Evolutionary conservation across 2,113 vertebrate species (phyloP), one percentile per base, ranked within the genome.

Genomic region (Eurypyga helias): DNA sequence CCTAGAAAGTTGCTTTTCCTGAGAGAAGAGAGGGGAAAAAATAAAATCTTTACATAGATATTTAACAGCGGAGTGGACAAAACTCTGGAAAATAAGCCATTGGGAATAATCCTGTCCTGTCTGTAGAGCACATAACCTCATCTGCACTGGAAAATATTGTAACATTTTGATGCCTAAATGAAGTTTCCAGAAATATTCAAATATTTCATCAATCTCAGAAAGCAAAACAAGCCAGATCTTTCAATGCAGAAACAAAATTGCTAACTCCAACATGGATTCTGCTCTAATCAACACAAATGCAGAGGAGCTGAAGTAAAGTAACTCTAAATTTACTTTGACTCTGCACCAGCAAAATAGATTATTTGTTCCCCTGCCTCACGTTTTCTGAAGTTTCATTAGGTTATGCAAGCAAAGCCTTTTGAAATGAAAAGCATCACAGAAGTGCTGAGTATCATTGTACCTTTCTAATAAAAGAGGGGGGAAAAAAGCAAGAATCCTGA

Each of bases 331-430:
- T 82, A 61, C 77, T 62, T 77, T 83, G 62, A 77, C 77, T 78
- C 25, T 77, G 38, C 58, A 84, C 20, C 38, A 79, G 41, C 23
- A 93, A 96, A 94, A 95, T 1, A 89, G 45, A 67, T 55, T 87
- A 75, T 69, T 75, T 93, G 89, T 52, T 89, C 83, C 57, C 65
- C 19, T 86, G 69, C 31, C 41, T 89, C 70, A 89, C 0, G 0
- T 92, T 84, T 91, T 88, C 86, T 89, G 18, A 97, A 92, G 77
- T 90, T 95, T 79, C 94, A 93, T 93, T 93, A 84, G 34, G 51
- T 75, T 87, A 64, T 71, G 73, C 77, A 95, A 93, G 83, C 72
- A 93, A 84, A 95, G 80, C 57, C 57, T 92, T 91, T 89, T 86
- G 72, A 92, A 90, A 89, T 89, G 28, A 93, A 93, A 89, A 92